Conservation (phyloP, 1,140 invertebrate genomes). For the Aporrectodea caliginosa region DNA sequence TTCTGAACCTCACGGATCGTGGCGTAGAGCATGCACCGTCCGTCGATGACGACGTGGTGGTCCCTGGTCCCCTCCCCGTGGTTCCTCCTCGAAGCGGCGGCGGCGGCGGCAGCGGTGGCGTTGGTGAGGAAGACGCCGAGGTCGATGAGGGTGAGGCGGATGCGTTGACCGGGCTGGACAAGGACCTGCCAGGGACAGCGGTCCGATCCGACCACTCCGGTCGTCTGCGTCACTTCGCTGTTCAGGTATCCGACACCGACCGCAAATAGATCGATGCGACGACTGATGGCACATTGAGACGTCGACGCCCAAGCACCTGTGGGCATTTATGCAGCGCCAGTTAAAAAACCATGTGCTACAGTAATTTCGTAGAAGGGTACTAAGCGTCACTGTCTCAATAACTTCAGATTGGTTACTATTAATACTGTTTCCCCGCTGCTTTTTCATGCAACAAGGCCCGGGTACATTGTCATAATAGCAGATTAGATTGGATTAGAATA, state of each 20-base stretch:
- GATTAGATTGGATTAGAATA: too few relatives aligned
- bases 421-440: too few relatives aligned
- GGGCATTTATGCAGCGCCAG: background rate
- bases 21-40: background rate
- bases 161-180: background rate
- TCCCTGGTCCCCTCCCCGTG: background rate
- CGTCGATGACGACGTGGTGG: background rate
- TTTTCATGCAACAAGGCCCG: too few relatives aligned
- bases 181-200: background rate
- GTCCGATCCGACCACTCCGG: background rate
- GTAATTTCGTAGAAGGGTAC: too few relatives aligned
- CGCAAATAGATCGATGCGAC: background rate
- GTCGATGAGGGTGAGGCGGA: background rate
- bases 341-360: too few relatives aligned
- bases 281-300: background rate
- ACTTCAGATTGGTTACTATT: too few relatives aligned
- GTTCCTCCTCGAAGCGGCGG: background rate
- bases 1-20: background rate
- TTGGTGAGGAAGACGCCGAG: background rate
- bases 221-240: background rate
- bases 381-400: too few relatives aligned
- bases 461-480: too few relatives aligned
- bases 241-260: background rate
- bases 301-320: background rate
- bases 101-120: background rate